Conservation (phyloP, 35 echinoderm and acorn worm genomes). For the Apostichopus japonicus region DNA sequence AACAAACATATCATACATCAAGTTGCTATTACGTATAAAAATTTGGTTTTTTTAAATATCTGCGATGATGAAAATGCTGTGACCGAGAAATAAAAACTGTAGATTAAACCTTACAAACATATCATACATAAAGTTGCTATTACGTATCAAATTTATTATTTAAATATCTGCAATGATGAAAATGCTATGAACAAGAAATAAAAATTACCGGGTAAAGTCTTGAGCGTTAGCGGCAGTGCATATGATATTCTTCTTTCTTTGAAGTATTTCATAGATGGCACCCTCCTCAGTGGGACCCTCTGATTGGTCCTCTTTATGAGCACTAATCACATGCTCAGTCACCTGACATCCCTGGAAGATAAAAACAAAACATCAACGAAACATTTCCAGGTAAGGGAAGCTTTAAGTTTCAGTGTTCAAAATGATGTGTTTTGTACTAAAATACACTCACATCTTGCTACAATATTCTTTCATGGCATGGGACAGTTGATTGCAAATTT, state of each 20-base stretch:
- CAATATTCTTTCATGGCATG: too few relatives aligned
- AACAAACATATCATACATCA: too few relatives aligned
- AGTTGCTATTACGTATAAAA: too few relatives aligned
- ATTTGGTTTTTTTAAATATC: too few relatives aligned
- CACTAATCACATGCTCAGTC: conserved; percentile 81
- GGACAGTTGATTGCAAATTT: too few relatives aligned
- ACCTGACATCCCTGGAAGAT: conserved; percentile 82
- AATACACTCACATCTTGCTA: too few relatives aligned
- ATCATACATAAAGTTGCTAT: too few relatives aligned
- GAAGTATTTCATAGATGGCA: conserved; percentile 69
- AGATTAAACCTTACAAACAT: too few relatives aligned
- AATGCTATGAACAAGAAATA: not conserved
- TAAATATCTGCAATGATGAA: not conserved
- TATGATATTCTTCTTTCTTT: conserved; percentile 75
- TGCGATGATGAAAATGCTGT: too few relatives aligned
- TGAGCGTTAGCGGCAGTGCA: conserved; percentile 53
- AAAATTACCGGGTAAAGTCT: conserved; percentile 51
- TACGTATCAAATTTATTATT: not conserved
- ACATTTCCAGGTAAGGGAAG: not conserved
- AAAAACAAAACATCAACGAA: not conserved
- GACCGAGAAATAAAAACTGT: too few relatives aligned
- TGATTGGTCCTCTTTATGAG: conserved; percentile 2
- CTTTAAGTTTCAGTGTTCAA: too few relatives aligned
- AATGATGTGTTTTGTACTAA: too few relatives aligned
- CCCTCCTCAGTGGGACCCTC: conserved; percentile 6